Conservation (phyloP, 2,797 vertebrate genomes). For the Atherinosoma microstoma region DNA sequence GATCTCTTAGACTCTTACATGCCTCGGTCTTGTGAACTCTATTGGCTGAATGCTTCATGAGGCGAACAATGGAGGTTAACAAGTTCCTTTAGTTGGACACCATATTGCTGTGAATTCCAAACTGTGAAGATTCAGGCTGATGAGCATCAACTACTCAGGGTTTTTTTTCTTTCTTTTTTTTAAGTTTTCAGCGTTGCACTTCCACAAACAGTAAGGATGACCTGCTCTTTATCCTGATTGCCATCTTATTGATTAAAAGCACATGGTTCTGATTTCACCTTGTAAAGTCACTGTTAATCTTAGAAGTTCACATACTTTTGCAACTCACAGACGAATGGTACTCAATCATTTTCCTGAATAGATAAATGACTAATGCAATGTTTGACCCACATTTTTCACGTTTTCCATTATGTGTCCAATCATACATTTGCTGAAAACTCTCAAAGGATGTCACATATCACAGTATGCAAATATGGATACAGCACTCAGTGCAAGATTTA, state of each 20-base stretch:
- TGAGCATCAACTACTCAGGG: neutral
- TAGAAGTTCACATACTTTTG: neutral
- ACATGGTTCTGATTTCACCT: neutral
- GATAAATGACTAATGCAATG: too few species aligned
- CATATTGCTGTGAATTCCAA: too few species aligned
- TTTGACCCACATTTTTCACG: too few species aligned
- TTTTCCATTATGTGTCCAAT: neutral
- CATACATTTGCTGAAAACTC: neutral
- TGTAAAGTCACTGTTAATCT: neutral
- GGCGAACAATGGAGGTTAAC: neutral
- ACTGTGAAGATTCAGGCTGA: neutral
- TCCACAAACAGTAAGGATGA: neutral
- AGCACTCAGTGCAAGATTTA: slow-evolving; percentile 52
- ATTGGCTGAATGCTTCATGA: neutral
- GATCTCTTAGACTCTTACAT: too few species aligned
- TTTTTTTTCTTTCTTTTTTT: too few species aligned
- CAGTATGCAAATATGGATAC: slow-evolving; percentile 24
- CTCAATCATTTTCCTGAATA: neutral
- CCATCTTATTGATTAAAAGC: neutral
- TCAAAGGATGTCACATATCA: neutral
- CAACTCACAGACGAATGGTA: neutral
- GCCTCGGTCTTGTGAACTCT: neutral
- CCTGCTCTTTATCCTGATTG: neutral
- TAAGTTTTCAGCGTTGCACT: neutral
- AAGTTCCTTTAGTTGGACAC: neutral